These are phyloP conservation scores for Portevinia maculata DNA, from an alignment of 2,888 invertebrate species.

Conservation along the genomic window DNA sequence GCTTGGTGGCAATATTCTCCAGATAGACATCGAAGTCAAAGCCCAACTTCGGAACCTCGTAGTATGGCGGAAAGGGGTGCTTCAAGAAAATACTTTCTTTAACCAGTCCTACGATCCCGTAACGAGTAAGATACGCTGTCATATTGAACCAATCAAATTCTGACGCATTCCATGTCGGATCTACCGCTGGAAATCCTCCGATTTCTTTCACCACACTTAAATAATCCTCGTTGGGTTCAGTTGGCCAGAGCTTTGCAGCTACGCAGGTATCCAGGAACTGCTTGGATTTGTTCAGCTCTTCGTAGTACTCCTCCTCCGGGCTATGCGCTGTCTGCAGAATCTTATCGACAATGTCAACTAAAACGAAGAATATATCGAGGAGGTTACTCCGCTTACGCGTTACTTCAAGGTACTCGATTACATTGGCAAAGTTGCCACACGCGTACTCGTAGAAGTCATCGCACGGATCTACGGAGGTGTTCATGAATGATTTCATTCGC, in stretches of 20 bases:
- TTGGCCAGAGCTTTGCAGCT: conserved; percentile 77
- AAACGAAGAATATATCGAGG: conserved; percentile 77
- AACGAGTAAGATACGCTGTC: conserved; percentile 79
- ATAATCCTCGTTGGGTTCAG: conserved; percentile 77
- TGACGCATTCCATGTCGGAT: conserved; percentile 75
- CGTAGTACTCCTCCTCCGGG: conserved; percentile 70
- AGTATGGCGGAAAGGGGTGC: conserved; percentile 79
- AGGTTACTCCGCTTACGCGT: conserved; percentile 77
- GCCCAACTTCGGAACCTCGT: conserved; percentile 79
- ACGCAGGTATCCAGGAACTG: conserved; percentile 78
- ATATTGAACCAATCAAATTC: conserved; percentile 81
- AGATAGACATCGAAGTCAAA: conserved; percentile 78
- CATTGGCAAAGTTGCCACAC: conserved; percentile 80
- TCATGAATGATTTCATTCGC: conserved; percentile 79
- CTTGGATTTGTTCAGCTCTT: conserved; percentile 77
- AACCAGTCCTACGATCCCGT: conserved; percentile 76
- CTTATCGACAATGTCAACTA: conserved; percentile 75
- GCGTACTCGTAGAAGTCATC: conserved; percentile 81
- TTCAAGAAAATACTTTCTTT: conserved; percentile 75
- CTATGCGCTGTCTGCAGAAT: conserved; percentile 73
- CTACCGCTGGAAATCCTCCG: conserved; percentile 81
- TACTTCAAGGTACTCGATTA: conserved; percentile 75
- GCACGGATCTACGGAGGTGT: conserved; percentile 78
- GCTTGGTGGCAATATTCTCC: conserved; percentile 78
- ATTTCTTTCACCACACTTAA: conserved; percentile 77